Conservation (phyloP, 2,797 vertebrate species). For the Carapus acus region DNA sequence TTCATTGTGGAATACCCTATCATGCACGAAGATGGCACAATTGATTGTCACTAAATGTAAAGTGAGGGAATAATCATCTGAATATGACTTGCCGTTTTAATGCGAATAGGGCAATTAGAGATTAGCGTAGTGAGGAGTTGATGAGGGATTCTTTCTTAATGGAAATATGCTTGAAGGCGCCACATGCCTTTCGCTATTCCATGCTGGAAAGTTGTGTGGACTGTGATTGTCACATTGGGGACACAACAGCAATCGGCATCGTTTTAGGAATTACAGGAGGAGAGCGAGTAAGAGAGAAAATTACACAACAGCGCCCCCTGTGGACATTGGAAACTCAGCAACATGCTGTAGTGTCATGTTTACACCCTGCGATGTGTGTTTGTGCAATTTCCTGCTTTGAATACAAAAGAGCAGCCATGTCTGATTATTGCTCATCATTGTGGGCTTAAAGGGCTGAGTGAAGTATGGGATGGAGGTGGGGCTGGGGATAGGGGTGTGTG, state of each 20-base stretch:
- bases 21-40: no score
- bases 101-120: no score
- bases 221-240: constrained; percentile 8
- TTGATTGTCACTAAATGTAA: no score
- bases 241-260: constrained; percentile 5
- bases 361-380: constrained; percentile 16
- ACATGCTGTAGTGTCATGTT: neutral
- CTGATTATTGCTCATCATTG: constrained; percentile 64
- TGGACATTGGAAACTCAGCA: constrained; percentile 36
- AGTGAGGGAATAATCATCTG: no score
- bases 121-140: no score
- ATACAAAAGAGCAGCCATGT: constrained; percentile 36
- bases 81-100: no score
- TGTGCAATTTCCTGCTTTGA: constrained; percentile 27
- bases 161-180: no score
- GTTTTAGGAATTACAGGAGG: constrained; percentile 11
- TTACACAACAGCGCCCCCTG: constrained; percentile 44
- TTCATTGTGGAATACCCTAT: no score
- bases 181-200: no score
- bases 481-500: no score
- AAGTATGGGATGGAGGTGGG: constrained; percentile 37
- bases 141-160: no score
- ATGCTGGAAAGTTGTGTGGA: constrained; percentile 1
- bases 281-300: constrained; percentile 22
- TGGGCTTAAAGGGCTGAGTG: constrained; percentile 47